These are phyloP conservation scores for Gymnoscopelus microlampas DNA, from an alignment of 2,797 vertebrate species.

Conservation along the genomic window DNA sequence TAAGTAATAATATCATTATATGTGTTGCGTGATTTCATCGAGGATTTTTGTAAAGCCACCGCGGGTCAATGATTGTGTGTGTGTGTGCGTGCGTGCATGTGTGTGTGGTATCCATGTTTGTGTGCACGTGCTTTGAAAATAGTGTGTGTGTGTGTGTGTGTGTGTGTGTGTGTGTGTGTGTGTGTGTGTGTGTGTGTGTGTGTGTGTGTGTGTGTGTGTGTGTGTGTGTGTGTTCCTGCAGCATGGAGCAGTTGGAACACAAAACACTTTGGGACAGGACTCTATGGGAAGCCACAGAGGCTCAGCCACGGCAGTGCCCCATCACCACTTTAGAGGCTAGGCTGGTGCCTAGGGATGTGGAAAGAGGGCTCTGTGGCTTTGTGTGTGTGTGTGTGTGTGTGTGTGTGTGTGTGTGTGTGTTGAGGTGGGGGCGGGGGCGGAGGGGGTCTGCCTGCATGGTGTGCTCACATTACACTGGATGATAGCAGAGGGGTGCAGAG, in stretches of 20 bases:
- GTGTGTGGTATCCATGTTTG: too few relatives aligned
- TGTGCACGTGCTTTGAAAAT: too few relatives aligned
- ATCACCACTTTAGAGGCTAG: constrained; percentile 74
- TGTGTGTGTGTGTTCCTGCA: background rate
- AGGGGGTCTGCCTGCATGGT: constrained; percentile 74
- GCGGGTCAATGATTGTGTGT: background rate
- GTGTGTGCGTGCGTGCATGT: too few relatives aligned
- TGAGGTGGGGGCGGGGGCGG: constrained; percentile 59
- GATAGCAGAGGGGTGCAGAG: constrained; percentile 73
- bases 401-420: constrained; percentile 20
- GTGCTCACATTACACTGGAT: constrained; percentile 79
- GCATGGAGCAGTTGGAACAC: constrained; percentile 54
- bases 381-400: constrained; percentile 35
- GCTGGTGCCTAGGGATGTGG: constrained; percentile 72
- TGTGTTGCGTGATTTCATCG: constrained; percentile 41
- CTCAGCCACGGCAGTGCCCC: constrained; percentile 69
- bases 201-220: constrained; percentile 16
- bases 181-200: constrained; percentile 5
- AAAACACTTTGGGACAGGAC: constrained; percentile 68
- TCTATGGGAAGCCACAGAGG: constrained; percentile 69
- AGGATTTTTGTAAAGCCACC: constrained; percentile 34
- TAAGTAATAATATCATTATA: constrained; percentile 26
- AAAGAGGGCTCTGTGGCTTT: constrained; percentile 70
- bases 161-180: constrained; percentile 8
- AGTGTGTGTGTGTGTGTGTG: constrained; percentile 2